Evolutionary conservation across 2,888 invertebrate species (phyloP).

Genomic region (Iphiclides podalirius): DNA sequence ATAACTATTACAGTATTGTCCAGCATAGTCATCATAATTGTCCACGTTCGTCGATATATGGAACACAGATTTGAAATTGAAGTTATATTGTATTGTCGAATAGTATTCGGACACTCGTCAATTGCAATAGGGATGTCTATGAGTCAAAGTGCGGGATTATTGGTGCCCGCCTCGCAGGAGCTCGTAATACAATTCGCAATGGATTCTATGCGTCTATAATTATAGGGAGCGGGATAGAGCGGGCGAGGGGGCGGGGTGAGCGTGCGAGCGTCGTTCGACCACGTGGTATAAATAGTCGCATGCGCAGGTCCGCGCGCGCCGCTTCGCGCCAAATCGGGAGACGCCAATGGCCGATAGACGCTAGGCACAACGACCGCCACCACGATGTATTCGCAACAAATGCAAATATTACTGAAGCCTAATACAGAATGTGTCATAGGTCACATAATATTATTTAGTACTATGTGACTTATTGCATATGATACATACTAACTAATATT

Average conservation of each 20-base stretch:
- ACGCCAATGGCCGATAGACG: conserved; percentile 40
- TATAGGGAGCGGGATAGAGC: conserved; percentile 53
- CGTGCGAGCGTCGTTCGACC: conserved; percentile 39
- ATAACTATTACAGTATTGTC: no score
- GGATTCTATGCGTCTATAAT: conserved; percentile 69
- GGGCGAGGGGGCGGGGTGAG: conserved; percentile 30
- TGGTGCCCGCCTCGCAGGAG: conserved; percentile 35
- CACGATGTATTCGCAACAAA: conserved; percentile 13
- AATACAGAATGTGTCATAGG: no score
- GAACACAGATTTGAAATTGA: no score
- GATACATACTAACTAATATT: no score
- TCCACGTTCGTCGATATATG: no score
- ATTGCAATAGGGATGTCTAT: no score
- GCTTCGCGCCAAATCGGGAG: conserved; percentile 71
- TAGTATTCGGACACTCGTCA: no score
- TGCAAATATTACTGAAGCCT: neutral
- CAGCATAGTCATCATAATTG: no score
- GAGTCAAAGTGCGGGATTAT: conserved; percentile 43
- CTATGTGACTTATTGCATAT: no score
- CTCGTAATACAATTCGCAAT: conserved; percentile 52
- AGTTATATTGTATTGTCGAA: no score
- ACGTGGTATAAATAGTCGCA: conserved; percentile 73
- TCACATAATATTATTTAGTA: no score
- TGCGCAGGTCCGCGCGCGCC: conserved; percentile 57
- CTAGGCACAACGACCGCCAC: conserved; percentile 19